Percentiles rank a stretch among this genome's conserved stretches.
Evolutionary conservation across 2,113 vertebrate species (phyloP).

Genomic region (Salminus brasiliensis): DNA sequence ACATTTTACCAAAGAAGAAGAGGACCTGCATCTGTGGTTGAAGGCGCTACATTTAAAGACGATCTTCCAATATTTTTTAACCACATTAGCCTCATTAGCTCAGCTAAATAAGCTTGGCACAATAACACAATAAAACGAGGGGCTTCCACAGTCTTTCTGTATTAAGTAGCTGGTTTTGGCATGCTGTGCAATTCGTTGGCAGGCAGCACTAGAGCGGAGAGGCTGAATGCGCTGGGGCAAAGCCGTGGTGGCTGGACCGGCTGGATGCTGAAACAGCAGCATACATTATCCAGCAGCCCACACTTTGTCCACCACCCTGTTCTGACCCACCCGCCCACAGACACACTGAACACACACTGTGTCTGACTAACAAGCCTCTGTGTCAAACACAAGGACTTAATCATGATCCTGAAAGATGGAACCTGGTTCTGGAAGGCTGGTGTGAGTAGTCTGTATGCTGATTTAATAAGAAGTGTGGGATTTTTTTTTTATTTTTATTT

Average conservation of each 20-base stretch:
- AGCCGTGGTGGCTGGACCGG: conserved; percentile 27
- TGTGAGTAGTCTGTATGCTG: conserved; percentile 42
- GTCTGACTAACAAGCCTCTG: conserved; percentile 2
- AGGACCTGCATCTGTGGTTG: too few relatives aligned
- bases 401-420: conserved; percentile 54
- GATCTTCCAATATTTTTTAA: too few relatives aligned
- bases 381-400: neutral
- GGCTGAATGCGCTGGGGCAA: conserved; percentile 24
- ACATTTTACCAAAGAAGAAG: too few relatives aligned
- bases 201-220: conserved; percentile 4
- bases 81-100: too few relatives aligned
- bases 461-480: neutral
- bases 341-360: conserved; percentile 2
- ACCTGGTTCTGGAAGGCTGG: conserved; percentile 35
- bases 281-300: conserved; percentile 38
- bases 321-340: conserved; percentile 18
- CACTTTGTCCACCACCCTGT: conserved; percentile 1
- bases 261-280: conserved; percentile 51
- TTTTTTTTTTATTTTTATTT: too few relatives aligned
- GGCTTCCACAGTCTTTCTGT: neutral
- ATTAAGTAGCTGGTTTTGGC: neutral
- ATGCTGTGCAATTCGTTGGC: conserved; percentile 24
- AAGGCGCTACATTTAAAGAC: too few relatives aligned
- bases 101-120: too few relatives aligned
- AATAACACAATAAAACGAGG: too few relatives aligned